Conservation (phyloP, 1,140 invertebrate genomes). For the Tachypleus tridentatus region DNA sequence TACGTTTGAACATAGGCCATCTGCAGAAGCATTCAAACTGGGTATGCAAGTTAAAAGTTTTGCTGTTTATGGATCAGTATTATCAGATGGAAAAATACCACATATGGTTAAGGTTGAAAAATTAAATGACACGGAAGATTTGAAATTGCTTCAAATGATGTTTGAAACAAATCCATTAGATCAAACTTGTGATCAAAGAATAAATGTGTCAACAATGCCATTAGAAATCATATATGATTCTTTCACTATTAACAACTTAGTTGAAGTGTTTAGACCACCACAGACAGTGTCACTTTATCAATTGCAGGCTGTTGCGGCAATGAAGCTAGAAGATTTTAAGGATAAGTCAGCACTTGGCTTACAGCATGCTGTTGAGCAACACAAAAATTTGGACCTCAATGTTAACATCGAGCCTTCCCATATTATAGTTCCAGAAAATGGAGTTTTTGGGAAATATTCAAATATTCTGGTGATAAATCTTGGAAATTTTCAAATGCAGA, state of each 20-base stretch:
- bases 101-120: no score
- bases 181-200: constrained; percentile 60
- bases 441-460: constrained; percentile 49
- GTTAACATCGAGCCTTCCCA: constrained; percentile 77
- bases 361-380: constrained; percentile 80
- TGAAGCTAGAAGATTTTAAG: constrained; percentile 70
- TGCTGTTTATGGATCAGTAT: no score
- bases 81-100: no score
- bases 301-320: constrained; percentile 75
- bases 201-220: constrained; percentile 59
- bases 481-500: constrained; percentile 60
- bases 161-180: constrained; percentile 87
- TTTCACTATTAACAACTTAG: constrained; percentile 62
- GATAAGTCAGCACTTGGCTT: constrained; percentile 80
- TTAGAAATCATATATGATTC: constrained; percentile 81
- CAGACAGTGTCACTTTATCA: constrained; percentile 58
- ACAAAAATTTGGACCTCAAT: constrained; percentile 70
- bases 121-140: no score
- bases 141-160: constrained; percentile 38
- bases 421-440: constrained; percentile 71
- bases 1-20: constrained; percentile 56
- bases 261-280: constrained; percentile 69
- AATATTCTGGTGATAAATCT: constrained; percentile 61
- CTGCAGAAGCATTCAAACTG: constrained; percentile 51
- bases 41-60: no score